Percentiles rank a stretch among this genome's conserved stretches.
Evolutionary conservation across 2,797 vertebrate genomes (phyloP).

Genomic region (Furcifer pardalis): DNA sequence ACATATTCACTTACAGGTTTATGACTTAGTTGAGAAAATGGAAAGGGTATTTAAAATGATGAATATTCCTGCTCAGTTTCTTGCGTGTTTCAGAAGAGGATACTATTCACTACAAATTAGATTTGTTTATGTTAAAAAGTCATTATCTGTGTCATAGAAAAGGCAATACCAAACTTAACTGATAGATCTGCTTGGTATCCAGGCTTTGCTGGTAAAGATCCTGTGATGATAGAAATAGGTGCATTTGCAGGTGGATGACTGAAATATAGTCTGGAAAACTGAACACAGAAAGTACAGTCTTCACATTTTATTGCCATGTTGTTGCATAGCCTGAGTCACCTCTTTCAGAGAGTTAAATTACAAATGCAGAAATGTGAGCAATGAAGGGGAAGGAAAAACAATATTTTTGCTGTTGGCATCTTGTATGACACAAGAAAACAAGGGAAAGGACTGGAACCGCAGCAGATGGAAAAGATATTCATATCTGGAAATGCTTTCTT

Average conservation of each 20-base stretch:
- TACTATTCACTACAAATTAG: neutral
- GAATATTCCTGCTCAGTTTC: neutral
- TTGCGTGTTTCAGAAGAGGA: neutral
- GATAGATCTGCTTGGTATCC: constrained; percentile 16
- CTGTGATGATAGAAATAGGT: neutral
- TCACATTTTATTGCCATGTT: neutral
- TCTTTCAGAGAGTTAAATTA: neutral
- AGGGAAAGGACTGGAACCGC: neutral
- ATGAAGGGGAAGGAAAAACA: neutral
- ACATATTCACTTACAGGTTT: neutral
- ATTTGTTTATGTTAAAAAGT: constrained; percentile 37
- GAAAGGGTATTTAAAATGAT: neutral
- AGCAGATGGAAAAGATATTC: constrained; percentile 16
- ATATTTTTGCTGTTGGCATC: neutral
- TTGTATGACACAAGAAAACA: neutral
- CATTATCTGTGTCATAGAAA: neutral
- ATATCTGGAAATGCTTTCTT: constrained; percentile 14
- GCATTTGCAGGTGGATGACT: neutral
- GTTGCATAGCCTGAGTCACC: neutral
- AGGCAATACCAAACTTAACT: constrained; percentile 4
- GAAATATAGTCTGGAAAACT: neutral
- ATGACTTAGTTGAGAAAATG: neutral
- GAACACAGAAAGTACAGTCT: neutral
- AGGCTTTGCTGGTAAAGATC: constrained; percentile 21
- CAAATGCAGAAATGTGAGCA: neutral